A percentile compares a stretch with the other conserved stretches of the same genome.
Conservation (phyloP, 2,888 invertebrate species). For the Odontothrips loti region DNA sequence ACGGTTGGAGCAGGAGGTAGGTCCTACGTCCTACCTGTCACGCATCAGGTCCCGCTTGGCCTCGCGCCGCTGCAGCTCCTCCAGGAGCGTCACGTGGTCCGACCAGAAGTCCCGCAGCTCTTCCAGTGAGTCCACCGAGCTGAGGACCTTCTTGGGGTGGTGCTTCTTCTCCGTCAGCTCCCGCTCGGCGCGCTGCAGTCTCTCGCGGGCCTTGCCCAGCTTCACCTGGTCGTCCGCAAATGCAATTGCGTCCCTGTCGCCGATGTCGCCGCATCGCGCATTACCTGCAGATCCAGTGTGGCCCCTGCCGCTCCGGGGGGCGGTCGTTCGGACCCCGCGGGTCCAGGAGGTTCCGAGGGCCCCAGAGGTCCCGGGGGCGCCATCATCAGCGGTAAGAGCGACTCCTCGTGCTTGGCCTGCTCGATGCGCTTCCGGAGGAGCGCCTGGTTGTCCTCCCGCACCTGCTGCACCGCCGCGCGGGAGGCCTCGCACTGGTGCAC, state of each 20-base stretch:
- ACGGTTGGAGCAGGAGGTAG: too few species aligned
- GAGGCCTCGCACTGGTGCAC: conserved; percentile 11
- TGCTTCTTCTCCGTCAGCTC: not conserved
- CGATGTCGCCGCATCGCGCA: not conserved
- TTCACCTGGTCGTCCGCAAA: not conserved
- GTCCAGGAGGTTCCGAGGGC: too few species aligned
- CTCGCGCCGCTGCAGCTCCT: not conserved
- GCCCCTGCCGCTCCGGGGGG: too few species aligned
- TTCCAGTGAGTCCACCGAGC: not conserved
- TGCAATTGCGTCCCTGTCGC: too few species aligned
- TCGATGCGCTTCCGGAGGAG: not conserved
- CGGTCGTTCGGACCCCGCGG: too few species aligned
- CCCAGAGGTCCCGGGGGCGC: too few species aligned
- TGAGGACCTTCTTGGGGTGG: not conserved
- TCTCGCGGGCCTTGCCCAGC: not conserved
- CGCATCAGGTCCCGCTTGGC: not conserved
- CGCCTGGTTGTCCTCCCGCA: not conserved
- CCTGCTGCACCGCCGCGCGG: not conserved
- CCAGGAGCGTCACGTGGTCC: not conserved
- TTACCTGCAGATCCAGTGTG: not conserved
- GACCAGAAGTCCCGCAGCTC: not conserved
- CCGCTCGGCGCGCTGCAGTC: not conserved
- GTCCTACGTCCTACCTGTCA: not conserved
- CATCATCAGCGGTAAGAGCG: too few species aligned
- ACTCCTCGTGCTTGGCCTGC: not conserved